Evolutionary conservation across 2,113 vertebrate species (phyloP).

Genomic region (Caretta caretta): DNA sequence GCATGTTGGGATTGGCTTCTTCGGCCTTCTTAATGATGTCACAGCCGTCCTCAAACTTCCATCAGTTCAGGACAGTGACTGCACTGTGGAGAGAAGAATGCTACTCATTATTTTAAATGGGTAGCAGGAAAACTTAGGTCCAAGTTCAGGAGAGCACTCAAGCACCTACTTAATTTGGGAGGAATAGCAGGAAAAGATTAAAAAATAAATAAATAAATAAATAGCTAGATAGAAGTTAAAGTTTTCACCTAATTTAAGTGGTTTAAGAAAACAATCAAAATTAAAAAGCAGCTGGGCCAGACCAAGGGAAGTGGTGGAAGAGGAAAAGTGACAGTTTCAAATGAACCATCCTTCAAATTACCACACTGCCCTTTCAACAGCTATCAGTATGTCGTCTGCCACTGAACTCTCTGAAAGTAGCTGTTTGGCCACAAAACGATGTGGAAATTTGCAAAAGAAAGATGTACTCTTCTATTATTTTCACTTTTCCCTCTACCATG

Average conservation of each 20-base stretch:
- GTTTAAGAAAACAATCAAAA: not conserved
- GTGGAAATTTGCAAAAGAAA: not conserved
- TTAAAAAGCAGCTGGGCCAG: not conserved
- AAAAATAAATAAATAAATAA: not conserved
- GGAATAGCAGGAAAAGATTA: not conserved
- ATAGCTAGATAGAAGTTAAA: too few species aligned
- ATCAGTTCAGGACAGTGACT: not conserved
- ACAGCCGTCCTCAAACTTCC: not conserved
- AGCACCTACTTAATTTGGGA: not conserved
- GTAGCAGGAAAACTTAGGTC: not conserved
- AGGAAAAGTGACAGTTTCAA: not conserved
- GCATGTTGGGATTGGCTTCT: not conserved
- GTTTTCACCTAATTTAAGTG: not conserved
- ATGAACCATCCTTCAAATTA: not conserved
- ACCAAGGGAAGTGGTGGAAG: not conserved
- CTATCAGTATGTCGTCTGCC: conserved; percentile 19
- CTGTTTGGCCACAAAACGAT: not conserved
- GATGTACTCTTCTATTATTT: not conserved
- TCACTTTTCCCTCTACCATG: not conserved
- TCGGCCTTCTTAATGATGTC: accelerated
- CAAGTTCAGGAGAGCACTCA: not conserved
- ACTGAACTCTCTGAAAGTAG: not conserved
- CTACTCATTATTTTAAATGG: not conserved
- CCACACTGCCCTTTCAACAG: not conserved
- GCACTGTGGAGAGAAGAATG: not conserved